These are phyloP conservation scores for Phytoseiulus persimilis DNA, from an alignment of 2,888 invertebrate species.

Conservation along the genomic window DNA sequence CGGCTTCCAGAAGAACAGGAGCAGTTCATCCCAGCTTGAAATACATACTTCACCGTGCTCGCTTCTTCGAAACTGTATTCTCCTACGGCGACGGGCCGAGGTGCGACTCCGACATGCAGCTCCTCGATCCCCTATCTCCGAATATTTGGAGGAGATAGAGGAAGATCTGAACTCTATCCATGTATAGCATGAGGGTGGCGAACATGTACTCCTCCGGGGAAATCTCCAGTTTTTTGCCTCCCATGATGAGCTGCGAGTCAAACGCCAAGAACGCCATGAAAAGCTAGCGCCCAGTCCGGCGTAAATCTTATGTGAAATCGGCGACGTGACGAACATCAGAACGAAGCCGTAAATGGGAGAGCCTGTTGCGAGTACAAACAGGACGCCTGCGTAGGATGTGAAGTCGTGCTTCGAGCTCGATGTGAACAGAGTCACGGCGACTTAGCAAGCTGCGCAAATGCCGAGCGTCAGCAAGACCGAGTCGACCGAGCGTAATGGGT, in stretches of 20 bases:
- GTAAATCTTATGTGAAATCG: constrained; percentile 48
- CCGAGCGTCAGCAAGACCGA: background rate
- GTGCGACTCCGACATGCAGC: too few relatives aligned
- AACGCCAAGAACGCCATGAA: constrained; percentile 59
- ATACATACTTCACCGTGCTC: too few relatives aligned
- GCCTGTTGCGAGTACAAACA: constrained; percentile 54
- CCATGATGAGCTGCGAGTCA: constrained; percentile 61
- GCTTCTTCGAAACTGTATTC: too few relatives aligned
- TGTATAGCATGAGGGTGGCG: constrained; percentile 59
- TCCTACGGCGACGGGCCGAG: too few relatives aligned
- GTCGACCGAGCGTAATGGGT: background rate
- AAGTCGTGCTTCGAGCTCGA: constrained; percentile 56
- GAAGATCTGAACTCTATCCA: constrained; percentile 60
- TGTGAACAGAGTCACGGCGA: constrained; percentile 55
- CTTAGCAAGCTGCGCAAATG: constrained; percentile 54
- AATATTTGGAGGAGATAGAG: constrained; percentile 60
- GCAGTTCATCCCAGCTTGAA: too few relatives aligned
- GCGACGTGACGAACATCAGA: constrained; percentile 49
- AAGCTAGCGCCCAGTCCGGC: constrained; percentile 55
- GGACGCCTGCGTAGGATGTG: constrained; percentile 54
- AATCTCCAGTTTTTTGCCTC: constrained; percentile 58
- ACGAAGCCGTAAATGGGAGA: constrained; percentile 54
- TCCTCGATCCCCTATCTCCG: constrained; percentile 57
- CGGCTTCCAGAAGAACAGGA: too few relatives aligned
- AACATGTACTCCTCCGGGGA: constrained; percentile 60